Evolutionary conservation across 1,140 invertebrate species (phyloP), one percentile per base, ranked within the genome.

Genomic region (Doryteuthis pealeii): DNA sequence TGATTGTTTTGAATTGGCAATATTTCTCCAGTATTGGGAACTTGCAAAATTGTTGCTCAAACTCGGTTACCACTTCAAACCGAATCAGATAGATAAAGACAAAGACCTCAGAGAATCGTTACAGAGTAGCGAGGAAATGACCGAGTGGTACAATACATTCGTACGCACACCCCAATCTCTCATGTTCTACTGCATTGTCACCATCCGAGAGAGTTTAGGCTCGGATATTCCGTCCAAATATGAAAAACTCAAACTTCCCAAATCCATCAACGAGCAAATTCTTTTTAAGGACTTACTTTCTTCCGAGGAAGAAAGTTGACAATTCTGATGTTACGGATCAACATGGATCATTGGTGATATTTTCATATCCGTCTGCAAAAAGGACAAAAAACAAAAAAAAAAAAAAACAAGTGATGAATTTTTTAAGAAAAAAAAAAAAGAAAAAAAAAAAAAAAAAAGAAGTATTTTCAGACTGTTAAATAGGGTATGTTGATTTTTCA

Each of bases 1-100:
- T 40, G 74, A 79, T 45, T 75, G 78, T 12, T 78, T 78, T 65
- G 72, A 81, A 67, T 58, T 81, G 26, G 80, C 80, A 26, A 40
- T 79, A 6, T 33, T 70, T 35, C 28, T 70, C 26, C 18, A 43
- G 10, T 12, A 70, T 35, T n/a, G 32, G 28, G 68, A 70, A 1
- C 28, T 70, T 33, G 68, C 68, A 70, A 70, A 43, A 43, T 31
- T 70, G 28, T 43, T 70, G n/a, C 32, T 70, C 33, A 31, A 31
- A 8, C 8, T 31, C 14, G 68, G 68, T 35, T 70, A 43, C 26
- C 54, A 22, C 10, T 62, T 8, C 10, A 62, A 62, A 28, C 22
- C 54, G 18, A 28, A 28, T 18, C 26, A n/a, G 18, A 28, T 62
- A n/a, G 54, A 62, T 6, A 62, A 62, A 1, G 26, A 62, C 18